A percentile compares a stretch with the other conserved stretches of the same genome.
Conservation (phyloP, 1,140 invertebrate species). For the Leptinotarsa lineolata region DNA sequence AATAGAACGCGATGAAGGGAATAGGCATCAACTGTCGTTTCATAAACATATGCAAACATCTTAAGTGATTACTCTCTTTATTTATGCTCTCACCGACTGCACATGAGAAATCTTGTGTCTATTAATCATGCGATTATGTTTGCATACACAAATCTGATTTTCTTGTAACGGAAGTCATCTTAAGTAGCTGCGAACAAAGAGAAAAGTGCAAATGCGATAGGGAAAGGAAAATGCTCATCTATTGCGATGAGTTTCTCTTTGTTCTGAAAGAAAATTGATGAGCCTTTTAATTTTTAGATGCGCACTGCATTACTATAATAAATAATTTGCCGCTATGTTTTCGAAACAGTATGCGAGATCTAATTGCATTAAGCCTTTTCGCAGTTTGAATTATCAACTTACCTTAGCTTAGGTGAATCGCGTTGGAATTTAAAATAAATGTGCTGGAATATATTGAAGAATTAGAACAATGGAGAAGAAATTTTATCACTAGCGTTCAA, state of each 20-base stretch:
- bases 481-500: no score
- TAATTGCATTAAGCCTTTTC: neutral
- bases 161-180: constrained; percentile 36
- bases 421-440: no score
- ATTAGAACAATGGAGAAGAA: no score
- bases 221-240: constrained; percentile 13
- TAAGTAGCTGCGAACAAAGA: constrained; percentile 30
- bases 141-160: constrained; percentile 35
- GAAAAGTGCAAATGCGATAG: constrained; percentile 25
- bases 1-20: neutral
- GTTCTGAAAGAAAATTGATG: constrained; percentile 23
- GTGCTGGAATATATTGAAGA: no score
- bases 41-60: constrained; percentile 26
- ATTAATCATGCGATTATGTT: constrained; percentile 36
- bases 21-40: constrained; percentile 10
- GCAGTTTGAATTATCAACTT: no score
- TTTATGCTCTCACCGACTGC: constrained; percentile 24
- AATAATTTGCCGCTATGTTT: neutral
- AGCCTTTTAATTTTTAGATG: constrained; percentile 21
- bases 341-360: neutral
- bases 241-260: constrained; percentile 23
- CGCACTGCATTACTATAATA: neutral
- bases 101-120: constrained; percentile 1
- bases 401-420: no score
- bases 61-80: constrained; percentile 23